phyloP scores from a whole-genome alignment of 2,797 vertebrate species.

The Myotis vivesi region DNA sequence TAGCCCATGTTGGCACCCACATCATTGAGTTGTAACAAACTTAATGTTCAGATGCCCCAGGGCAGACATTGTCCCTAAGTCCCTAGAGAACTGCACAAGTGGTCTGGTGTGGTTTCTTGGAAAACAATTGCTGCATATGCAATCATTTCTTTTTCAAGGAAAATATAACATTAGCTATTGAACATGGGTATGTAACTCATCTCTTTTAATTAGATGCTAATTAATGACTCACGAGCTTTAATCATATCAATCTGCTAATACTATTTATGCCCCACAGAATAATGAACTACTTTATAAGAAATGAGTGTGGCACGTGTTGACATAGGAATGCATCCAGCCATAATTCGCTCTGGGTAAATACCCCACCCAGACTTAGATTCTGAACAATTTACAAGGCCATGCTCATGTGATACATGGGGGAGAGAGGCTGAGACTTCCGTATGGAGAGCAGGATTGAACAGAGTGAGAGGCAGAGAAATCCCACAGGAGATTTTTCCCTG shows the following conservation, averaged over 20 bases:
- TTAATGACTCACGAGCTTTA: conserved; percentile 83
- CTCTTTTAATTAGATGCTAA: conserved; percentile 85
- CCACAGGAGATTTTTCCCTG: neutral
- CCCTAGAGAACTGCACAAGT: conserved; percentile 30
- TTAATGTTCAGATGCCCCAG: conserved; percentile 35
- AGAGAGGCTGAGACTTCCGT: conserved; percentile 4
- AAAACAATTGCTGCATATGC: conserved; percentile 68
- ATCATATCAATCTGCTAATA: conserved; percentile 83
- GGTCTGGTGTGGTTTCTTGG: conserved; percentile 58
- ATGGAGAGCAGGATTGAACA: neutral
- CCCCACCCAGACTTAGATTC: conserved; percentile 79
- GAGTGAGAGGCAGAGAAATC: neutral
- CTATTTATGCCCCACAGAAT: conserved; percentile 84
- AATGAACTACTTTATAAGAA: conserved; percentile 84
- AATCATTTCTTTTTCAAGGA: conserved; percentile 74
- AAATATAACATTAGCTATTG: conserved; percentile 74
- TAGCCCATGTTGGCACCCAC: neutral
- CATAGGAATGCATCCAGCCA: conserved; percentile 79
- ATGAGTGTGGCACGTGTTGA: conserved; percentile 81
- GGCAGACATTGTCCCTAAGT: neutral
- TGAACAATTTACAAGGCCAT: conserved; percentile 74
- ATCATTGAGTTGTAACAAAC: conserved; percentile 28
- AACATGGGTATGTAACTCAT: conserved; percentile 73
- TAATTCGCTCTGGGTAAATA: conserved; percentile 83
- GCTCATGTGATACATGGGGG: neutral